A percentile compares a stretch with the other conserved stretches of the same genome.
Conservation (phyloP, 2,888 invertebrate genomes). For the Diachrysia chrysitis region DNA sequence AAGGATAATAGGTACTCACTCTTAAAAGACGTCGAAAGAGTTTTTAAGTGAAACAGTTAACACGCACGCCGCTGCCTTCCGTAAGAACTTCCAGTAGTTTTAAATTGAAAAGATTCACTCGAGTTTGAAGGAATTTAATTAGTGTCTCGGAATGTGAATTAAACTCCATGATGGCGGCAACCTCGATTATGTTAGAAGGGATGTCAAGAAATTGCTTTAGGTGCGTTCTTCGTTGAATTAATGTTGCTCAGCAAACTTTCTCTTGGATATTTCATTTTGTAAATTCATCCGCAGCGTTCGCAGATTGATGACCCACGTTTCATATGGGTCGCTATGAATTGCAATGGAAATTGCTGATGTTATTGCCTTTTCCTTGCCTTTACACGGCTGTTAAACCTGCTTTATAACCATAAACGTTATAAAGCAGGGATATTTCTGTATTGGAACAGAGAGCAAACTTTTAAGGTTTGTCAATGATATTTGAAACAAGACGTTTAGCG, state of each 20-base stretch:
- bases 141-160: conserved; percentile 77
- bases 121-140: conserved; percentile 81
- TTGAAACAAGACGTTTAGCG: background rate
- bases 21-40: conserved; percentile 24
- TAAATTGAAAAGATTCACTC: conserved; percentile 71
- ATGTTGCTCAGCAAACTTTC: conserved; percentile 59
- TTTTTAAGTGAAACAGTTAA: conserved; percentile 36
- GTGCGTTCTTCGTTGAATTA: conserved; percentile 49
- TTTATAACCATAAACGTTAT: conserved; percentile 1
- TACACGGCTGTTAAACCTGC: conserved; percentile 8
- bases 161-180: conserved; percentile 71
- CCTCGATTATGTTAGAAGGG: conserved; percentile 64
- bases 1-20: conserved; percentile 19
- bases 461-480: background rate
- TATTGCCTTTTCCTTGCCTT: conserved; percentile 40
- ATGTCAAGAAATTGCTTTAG: conserved; percentile 67
- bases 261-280: conserved; percentile 61
- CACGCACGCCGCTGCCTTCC: conserved; percentile 30
- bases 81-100: conserved; percentile 56
- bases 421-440: background rate
- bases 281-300: conserved; percentile 56
- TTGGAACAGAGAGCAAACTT: background rate
- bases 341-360: conserved; percentile 48
- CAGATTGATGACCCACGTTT: conserved; percentile 55
- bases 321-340: conserved; percentile 48